These are phyloP conservation scores for Apoderus coryli DNA, from an alignment of 2,888 invertebrate genomes.

Conservation along the genomic window DNA sequence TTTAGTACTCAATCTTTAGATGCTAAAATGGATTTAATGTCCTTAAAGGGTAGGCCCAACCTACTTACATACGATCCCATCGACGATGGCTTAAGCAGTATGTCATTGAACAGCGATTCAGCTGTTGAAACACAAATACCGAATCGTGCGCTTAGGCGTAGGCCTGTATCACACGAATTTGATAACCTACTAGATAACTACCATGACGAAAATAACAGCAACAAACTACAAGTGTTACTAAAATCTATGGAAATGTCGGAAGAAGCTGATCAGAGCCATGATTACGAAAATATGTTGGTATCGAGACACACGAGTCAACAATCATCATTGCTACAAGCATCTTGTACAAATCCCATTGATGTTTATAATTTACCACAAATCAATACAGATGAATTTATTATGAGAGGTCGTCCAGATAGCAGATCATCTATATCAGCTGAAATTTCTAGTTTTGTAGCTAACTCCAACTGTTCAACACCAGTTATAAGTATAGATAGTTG, in stretches of 20 bases:
- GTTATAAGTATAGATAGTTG: slow-evolving; percentile 19
- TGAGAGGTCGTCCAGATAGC: slow-evolving; percentile 25
- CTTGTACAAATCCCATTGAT: too few species aligned
- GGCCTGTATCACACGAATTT: slow-evolving; percentile 63
- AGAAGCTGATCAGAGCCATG: too few species aligned
- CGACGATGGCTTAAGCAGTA: slow-evolving; percentile 16
- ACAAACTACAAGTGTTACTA: too few species aligned
- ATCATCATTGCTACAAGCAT: too few species aligned
- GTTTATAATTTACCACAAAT: too few species aligned
- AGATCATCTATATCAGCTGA: slow-evolving; percentile 26
- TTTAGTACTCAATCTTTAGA: slow-evolving; percentile 15
- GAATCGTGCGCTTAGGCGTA: slow-evolving; percentile 46
- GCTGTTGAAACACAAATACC: slow-evolving; percentile 25
- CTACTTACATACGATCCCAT: too few species aligned
- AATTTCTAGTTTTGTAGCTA: slow-evolving; percentile 24
- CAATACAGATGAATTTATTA: slow-evolving; percentile 23
- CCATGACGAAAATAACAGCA: too few species aligned
- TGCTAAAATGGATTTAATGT: slow-evolving; percentile 17
- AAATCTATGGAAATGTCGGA: too few species aligned
- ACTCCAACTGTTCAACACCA: slow-evolving; percentile 26
- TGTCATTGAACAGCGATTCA: slow-evolving; percentile 34
- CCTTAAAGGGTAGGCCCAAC: slow-evolving; percentile 15
- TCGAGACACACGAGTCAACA: too few species aligned
- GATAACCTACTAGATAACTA: slow-evolving; percentile 32
- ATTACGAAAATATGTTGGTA: too few species aligned